Base-by-base conservation (phyloP, 2,113 vertebrate genomes). In the Megaceryle maxima region DNA sequence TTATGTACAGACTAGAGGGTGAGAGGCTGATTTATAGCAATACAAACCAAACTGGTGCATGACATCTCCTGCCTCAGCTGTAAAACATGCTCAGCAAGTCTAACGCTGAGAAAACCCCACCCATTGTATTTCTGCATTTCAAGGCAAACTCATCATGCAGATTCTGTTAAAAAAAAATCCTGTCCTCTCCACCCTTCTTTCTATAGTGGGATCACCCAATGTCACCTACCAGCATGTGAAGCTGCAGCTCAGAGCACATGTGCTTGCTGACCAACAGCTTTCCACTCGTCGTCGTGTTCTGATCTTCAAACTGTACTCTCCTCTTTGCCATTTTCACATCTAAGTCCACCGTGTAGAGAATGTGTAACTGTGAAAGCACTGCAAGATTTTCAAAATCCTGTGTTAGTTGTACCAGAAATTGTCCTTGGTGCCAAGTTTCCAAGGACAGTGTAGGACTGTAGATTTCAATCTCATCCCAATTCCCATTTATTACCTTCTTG, bases 341-440 rank as follows among this genome's bases (percentile, higher is more conserved):
- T 70, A 98, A 90, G 1, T 97, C 96, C 92, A 97, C 35, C 0
- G 59, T 96, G 94, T 97, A 96, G 76, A 87, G 82, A 67, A 98
- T 31, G 14, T 11, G 10, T 4, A 74, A 70, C 53, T 60, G 75
- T 33, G 18, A 33, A 33, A 94, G 72, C 66, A 35, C 97, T 97
- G 50, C 53, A 67, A 77, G 51, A 31, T 46, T 48, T 57, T 26
- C 7, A 41, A n/a, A 78, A 26, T 18, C 16, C 39, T 43, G 13
- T 37, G 37, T 83, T 48, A 63, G 73, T 20, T 15, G 9, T 11
- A 64, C n/a, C 56, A 79, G 68, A 29, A 46, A 21, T 28, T 33
- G 56, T 31, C 67, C 74, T 62, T 39, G 11, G 44, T 26, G 50
- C 56, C 25, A 29, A 16, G 56, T 66, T 46, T 59, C 46, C 1